Base-by-base conservation (phyloP, 2,888 invertebrate genomes). In the Drosophila incognita region DNA sequence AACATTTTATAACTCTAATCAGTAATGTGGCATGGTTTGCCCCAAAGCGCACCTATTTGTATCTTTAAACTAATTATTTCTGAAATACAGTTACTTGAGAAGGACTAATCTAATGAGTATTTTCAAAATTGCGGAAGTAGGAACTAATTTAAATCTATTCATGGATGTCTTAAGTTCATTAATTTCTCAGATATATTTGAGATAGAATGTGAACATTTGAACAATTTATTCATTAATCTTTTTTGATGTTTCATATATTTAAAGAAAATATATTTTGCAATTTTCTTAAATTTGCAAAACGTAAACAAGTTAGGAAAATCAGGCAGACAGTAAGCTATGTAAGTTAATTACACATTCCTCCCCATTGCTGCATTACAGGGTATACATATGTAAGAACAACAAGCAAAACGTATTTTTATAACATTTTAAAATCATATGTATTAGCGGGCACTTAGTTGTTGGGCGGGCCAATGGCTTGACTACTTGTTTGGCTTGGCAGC, bases 401-500 rank as follows among this genome's bases (percentile, higher is more conserved):
- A 69, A 27, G 18, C 10, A 27, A n/a, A 31, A 49, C 10, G 46
- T 27, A 74, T 74, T 68, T 81, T 63, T 73, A 69, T 75, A 73
- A 70, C 68, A 67, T 66, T 74, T 80, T 61, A 72, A 85, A 87
- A 87, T 85, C 76, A 83, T 83, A 46, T 46, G 46, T 46, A 89
- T 85, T 83, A 83, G 77, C 78, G 68, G 82, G 86, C 90, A 89
- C 86, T 89, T 87, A 87, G 76, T 58, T 65, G 77, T 60, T 65
- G 76, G 68, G 59, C 63, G 70, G 53, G 51, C 51, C 24, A 29
- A 36, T 18, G 49, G 13, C 62, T 49, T 27, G 42, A 75, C 31
- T 7, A 21, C 33, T 75, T 83, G 85, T 83, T 83, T 83, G 66
- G 71, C 64, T 83, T 84, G 89, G 83, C 83, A 88, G 78, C 59